Conservation (phyloP, 2,888 invertebrate genomes). For the Belgica antarctica region DNA sequence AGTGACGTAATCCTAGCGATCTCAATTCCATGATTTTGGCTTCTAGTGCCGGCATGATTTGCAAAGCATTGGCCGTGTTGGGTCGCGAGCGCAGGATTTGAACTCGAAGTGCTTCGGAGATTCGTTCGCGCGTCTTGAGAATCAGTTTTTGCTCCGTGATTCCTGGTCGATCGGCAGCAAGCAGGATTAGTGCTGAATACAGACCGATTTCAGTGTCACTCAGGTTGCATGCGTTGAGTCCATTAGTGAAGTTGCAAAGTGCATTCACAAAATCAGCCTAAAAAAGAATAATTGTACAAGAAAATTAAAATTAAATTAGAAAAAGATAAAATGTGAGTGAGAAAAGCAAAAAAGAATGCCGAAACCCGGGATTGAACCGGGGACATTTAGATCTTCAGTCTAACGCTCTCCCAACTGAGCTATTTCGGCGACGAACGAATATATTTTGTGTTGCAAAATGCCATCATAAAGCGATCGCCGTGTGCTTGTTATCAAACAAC, state of each 20-base stretch:
- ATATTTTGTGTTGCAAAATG: neutral
- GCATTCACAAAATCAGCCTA: slow-evolving; percentile 80
- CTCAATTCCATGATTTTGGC: slow-evolving; percentile 73
- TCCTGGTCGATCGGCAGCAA: slow-evolving; percentile 76
- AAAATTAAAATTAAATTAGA: slow-evolving; percentile 43
- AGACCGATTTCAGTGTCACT: slow-evolving; percentile 89
- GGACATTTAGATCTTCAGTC: slow-evolving; percentile 71
- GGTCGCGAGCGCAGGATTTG: slow-evolving; percentile 61
- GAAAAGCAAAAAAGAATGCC: slow-evolving; percentile 56
- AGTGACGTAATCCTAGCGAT: slow-evolving; percentile 77
- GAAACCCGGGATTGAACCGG: slow-evolving; percentile 71
- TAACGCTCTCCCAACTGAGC: slow-evolving; percentile 67
- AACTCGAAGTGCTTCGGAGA: slow-evolving; percentile 83
- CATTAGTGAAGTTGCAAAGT: slow-evolving; percentile 77
- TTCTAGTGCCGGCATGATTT: slow-evolving; percentile 56
- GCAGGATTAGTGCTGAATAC: slow-evolving; percentile 79
- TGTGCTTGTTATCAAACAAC: slow-evolving; percentile 5
- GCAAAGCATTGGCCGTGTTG: slow-evolving; percentile 54
- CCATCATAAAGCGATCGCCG: neutral
- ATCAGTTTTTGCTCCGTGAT: slow-evolving; percentile 77
- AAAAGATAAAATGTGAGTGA: too few species aligned
- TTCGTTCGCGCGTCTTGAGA: slow-evolving; percentile 73
- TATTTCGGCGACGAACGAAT: slow-evolving; percentile 58
- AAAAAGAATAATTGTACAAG: slow-evolving; percentile 49
- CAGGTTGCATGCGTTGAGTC: slow-evolving; percentile 70